phyloP scores from a whole-genome alignment of 2,888 invertebrate genomes.

The Pammene fasciana region DNA sequence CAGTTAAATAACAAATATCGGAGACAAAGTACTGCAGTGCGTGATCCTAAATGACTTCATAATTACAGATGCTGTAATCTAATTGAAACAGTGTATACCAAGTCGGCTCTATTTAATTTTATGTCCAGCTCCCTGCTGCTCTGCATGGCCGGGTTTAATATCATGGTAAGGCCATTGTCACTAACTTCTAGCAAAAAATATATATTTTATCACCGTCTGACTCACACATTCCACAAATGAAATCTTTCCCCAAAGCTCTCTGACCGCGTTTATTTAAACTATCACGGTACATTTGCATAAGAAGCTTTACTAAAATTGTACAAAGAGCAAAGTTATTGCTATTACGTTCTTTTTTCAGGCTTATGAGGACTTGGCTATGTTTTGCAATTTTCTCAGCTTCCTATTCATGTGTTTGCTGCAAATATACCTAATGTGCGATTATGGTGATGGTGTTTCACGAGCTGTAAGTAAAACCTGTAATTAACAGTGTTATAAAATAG shows the following conservation, averaged over 20 bases:
- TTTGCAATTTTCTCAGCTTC: conserved; percentile 57
- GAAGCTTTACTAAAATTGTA: conserved; percentile 14
- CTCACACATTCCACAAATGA: background rate
- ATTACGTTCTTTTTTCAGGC: conserved; percentile 53
- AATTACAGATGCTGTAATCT: conserved; percentile 59
- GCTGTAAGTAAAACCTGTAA: conserved; percentile 53
- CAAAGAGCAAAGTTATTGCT: conserved; percentile 13
- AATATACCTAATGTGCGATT: conserved; percentile 63
- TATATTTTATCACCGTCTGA: conserved; percentile 8
- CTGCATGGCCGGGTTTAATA: conserved; percentile 64
- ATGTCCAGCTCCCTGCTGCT: conserved; percentile 61
- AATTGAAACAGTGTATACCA: conserved; percentile 58
- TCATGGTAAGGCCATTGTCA: conserved; percentile 51
- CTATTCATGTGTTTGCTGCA: conserved; percentile 57
- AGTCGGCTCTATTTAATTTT: conserved; percentile 60
- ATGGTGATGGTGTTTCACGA: conserved; percentile 59
- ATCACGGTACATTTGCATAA: conserved; percentile 17
- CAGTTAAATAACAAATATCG: too few species aligned
- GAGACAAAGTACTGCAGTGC: too few species aligned
- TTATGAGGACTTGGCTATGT: conserved; percentile 52
- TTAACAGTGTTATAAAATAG: background rate
- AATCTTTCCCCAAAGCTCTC: background rate
- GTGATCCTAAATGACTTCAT: background rate
- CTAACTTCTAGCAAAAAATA: conserved; percentile 7
- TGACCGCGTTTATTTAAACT: conserved; percentile 14